Evolutionary conservation across 2,797 vertebrate genomes (phyloP).

Genomic region (Gadopsis bispinosus): DNA sequence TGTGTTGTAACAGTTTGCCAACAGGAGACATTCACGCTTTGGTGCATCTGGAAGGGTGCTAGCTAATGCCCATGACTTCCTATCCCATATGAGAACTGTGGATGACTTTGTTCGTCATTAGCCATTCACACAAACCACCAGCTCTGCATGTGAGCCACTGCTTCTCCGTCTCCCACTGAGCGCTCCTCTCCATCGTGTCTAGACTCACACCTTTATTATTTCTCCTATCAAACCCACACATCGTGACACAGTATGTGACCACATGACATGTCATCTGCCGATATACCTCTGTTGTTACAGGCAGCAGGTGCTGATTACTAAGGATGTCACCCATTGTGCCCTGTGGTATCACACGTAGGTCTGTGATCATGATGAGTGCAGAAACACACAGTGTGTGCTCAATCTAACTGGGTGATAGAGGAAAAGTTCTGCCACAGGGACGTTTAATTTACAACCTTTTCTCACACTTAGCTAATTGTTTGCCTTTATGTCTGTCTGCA

Average conservation of each 20-base stretch:
- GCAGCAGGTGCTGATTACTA: constrained; percentile 85
- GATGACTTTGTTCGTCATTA: constrained; percentile 82
- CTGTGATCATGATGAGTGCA: constrained; percentile 61
- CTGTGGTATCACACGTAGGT: constrained; percentile 72
- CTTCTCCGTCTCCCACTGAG: constrained; percentile 51
- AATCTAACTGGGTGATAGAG: constrained; percentile 44
- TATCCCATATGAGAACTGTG: constrained; percentile 66
- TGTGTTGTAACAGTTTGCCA: constrained; percentile 79
- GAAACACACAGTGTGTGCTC: constrained; percentile 43
- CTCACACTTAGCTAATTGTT: constrained; percentile 31
- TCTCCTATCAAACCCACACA: constrained; percentile 67
- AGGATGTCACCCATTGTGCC: constrained; percentile 80
- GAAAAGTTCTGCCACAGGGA: constrained; percentile 19
- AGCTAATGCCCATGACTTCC: constrained; percentile 74
- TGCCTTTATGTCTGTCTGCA: constrained; percentile 13
- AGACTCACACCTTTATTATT: constrained; percentile 63
- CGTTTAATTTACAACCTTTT: constrained; percentile 56
- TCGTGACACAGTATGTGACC: constrained; percentile 71
- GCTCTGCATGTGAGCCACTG: constrained; percentile 66
- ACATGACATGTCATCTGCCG: constrained; percentile 74
- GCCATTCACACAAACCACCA: constrained; percentile 71
- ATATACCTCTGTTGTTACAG: constrained; percentile 72
- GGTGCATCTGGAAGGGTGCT: constrained; percentile 78
- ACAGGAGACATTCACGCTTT: constrained; percentile 77
- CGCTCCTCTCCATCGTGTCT: constrained; percentile 52